Evolutionary conservation across 2,888 invertebrate genomes (phyloP), one percentile per base, ranked within the genome.

Genomic region (Clivina fossor): DNA sequence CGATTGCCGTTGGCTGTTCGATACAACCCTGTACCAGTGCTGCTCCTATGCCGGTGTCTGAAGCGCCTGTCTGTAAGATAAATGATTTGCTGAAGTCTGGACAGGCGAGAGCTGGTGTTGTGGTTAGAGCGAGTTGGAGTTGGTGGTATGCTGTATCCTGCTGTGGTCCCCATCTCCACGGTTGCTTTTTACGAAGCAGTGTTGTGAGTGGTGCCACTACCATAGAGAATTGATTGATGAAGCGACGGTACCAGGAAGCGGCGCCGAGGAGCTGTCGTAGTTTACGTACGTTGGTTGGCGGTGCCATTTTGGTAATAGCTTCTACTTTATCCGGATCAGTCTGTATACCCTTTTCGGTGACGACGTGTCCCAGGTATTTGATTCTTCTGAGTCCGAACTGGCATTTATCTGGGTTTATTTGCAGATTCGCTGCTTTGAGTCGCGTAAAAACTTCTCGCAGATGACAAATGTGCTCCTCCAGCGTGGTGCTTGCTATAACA

Each of bases 181-280:
- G 20, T 50, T 16, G 51, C 19, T 2, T 33, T 9, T 30, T 58
- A 4, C 13, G 11, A 18, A 47, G 20, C n/a, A 47, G 20, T 3
- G 7, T 4, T 7, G 20, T 32, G 2, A 47, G 32, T 3, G 20
- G 47, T 1, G 33, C 19, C 3, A 47, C 15, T 7, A 1, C 20
- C 15, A 11, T 28, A n/a, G 26, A 26, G 43, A 24, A 26, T 16
- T 16, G 28, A 1, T 2, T 1, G 9, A 24, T 44, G 7, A 15
- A 70, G 18, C 64, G 58, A 1, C 68, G 53, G 50, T 67, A 70
- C 63, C 66, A 70, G 0, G 62, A 61, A 4, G 60, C 58, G 35
- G 67, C 49, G 1, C 67, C 68, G 1, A 70, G 44, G 26, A 66
- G 65, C 9, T 58, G 19, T 7, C 62, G 50, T 5, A 65, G 24